Evolutionary conservation across 2,888 invertebrate species (phyloP), one percentile per base, ranked within the genome.

Genomic region (Archips xylosteana): DNA sequence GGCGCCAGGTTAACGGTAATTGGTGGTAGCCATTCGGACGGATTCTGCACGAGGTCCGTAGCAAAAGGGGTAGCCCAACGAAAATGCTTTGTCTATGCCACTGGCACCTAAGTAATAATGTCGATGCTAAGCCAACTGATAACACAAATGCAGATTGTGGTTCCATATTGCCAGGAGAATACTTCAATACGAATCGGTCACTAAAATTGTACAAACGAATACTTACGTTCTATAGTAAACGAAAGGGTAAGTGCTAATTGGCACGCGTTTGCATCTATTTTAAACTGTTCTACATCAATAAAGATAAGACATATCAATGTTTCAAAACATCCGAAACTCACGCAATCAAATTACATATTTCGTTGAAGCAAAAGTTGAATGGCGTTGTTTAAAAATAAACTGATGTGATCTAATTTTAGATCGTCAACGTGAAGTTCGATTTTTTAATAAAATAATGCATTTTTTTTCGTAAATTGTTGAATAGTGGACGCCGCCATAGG

Each of bases 221-320:
- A 23, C 23, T 23, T 23, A 49, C 49, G 12, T 45, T n/a, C 54
- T 23, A 32, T 57, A 57, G 57, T 57, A 61, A 61, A 69, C 49
- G 61, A 69, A 69, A 69, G 68, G 36, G 60, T 57, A 57, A 57
- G 49, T 61, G 13, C 39, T 23, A 61, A 60, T 68, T 68, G 68
- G 68, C 68, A 68, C 68, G 42, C 39, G 12, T 42, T 45, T 15
- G n/a, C 15, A 8, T 34, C 45, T 63, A 57, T 47, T 47, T 64
- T 34, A 57, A 70, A 54, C 45, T 12, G 42, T 34, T 32, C 34
- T 34, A 34, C 45, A 62, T 45, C 70, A 70, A 47, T 61, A 69
- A 51, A 62, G 51, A 60, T 10, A 54, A 57, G 32, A 9, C 10
- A 57, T 32, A 57, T 57, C 57, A 32, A 57, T 32, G 32, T 39